phyloP scores from a whole-genome alignment of 2,113 vertebrate genomes.

The Coturnix japonica region DNA sequence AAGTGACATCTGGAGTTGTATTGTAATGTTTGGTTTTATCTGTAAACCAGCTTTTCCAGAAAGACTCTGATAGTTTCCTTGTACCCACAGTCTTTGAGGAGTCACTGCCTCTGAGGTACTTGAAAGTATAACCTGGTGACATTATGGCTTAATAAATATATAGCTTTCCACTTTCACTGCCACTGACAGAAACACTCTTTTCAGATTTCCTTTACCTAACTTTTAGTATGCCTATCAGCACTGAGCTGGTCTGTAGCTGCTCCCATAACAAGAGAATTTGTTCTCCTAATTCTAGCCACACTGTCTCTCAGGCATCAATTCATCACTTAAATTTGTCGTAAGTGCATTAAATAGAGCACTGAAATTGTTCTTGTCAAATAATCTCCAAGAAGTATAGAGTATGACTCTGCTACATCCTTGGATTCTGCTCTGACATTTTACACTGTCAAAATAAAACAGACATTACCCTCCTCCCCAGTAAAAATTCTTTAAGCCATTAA shows the following conservation, averaged over 20 bases:
- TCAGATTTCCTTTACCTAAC: slow-evolving; percentile 58
- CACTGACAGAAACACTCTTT: slow-evolving; percentile 62
- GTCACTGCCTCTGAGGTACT: slow-evolving; percentile 36
- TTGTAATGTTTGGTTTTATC: slow-evolving; percentile 50
- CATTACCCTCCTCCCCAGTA: slow-evolving; percentile 57
- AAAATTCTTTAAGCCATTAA: slow-evolving; percentile 72
- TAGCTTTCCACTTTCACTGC: slow-evolving; percentile 52
- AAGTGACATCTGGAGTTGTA: slow-evolving; percentile 3
- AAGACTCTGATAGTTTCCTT: slow-evolving; percentile 53
- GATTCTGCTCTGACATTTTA: slow-evolving; percentile 64
- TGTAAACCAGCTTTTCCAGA: slow-evolving; percentile 6
- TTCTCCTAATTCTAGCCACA: slow-evolving; percentile 68
- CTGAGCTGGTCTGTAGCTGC: slow-evolving; percentile 66
- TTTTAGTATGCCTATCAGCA: slow-evolving; percentile 68
- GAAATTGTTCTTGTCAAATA: slow-evolving; percentile 77
- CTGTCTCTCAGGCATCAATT: slow-evolving; percentile 72
- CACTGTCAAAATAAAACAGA: slow-evolving; percentile 72
- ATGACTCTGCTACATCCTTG: slow-evolving; percentile 56
- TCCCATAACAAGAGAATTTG: slow-evolving; percentile 66
- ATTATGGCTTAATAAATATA: slow-evolving; percentile 72
- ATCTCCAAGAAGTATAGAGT: slow-evolving; percentile 63
- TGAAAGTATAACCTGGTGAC: slow-evolving; percentile 59
- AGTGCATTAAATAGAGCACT: slow-evolving; percentile 73
- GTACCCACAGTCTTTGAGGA: slow-evolving; percentile 37
- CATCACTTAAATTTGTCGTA: slow-evolving; percentile 76